These are phyloP conservation scores for Bombylius major DNA, from an alignment of 2,888 invertebrate genomes.

Conservation along the genomic window DNA sequence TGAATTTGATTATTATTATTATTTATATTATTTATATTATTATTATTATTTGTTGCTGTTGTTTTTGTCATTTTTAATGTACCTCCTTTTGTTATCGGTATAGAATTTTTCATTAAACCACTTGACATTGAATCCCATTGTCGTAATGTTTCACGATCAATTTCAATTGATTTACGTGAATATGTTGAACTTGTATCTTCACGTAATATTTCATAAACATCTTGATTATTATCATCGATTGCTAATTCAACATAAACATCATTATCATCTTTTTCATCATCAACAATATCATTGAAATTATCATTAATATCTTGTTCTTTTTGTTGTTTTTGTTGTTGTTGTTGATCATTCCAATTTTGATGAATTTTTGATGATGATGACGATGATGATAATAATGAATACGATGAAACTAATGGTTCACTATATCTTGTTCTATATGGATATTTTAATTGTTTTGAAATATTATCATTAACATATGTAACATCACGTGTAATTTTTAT, in stretches of 20 bases:
- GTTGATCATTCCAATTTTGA: background rate
- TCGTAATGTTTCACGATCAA: slow-evolving; percentile 73
- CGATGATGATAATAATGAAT: too few species aligned
- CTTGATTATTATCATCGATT: slow-evolving; percentile 14
- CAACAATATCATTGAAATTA: slow-evolving; percentile 17
- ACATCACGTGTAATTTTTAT: slow-evolving; percentile 54
- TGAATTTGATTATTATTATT: background rate
- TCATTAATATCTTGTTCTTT: slow-evolving; percentile 4
- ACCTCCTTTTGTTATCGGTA: slow-evolving; percentile 22
- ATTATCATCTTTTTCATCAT: slow-evolving; percentile 36
- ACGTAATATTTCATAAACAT: slow-evolving; percentile 34
- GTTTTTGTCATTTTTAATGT: slow-evolving; percentile 26
- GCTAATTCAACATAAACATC: slow-evolving; percentile 43
- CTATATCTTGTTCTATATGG: slow-evolving; percentile 20
- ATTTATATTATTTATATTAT: slow-evolving; percentile 5
- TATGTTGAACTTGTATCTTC: slow-evolving; percentile 30
- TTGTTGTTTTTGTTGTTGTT: background rate
- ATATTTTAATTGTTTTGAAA: slow-evolving; percentile 36
- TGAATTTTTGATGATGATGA: background rate
- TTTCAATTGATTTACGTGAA: slow-evolving; percentile 44
- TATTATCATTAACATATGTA: slow-evolving; percentile 65
- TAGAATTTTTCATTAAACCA: slow-evolving; percentile 48
- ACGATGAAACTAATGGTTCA: slow-evolving; percentile 11
- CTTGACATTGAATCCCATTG: slow-evolving; percentile 86
- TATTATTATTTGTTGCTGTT: background rate